phyloP scores from a whole-genome alignment of 2,797 vertebrate genomes.

The Thunnus albacares region DNA sequence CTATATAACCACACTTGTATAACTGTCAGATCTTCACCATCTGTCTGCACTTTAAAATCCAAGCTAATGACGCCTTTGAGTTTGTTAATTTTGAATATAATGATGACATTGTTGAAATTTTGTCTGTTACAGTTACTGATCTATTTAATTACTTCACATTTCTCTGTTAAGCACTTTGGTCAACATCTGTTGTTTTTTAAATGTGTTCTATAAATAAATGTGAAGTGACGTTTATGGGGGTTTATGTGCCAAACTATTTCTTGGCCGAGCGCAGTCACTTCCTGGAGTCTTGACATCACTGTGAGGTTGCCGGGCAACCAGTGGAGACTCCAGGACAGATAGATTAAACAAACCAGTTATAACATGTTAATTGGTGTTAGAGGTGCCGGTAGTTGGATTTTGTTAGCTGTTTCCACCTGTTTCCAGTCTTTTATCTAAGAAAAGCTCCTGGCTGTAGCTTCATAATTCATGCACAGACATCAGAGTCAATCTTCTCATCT shows the following conservation, averaged over 20 bases:
- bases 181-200: neutral
- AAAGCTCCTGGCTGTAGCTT: neutral
- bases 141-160: neutral
- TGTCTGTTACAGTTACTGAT: neutral
- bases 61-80: no score
- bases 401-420: neutral
- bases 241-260: neutral
- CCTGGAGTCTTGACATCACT: neutral
- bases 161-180: neutral
- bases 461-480: neutral
- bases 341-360: neutral
- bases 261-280: no score
- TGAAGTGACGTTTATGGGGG: no score
- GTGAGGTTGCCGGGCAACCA: neutral
- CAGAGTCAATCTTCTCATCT: neutral
- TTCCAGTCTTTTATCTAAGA: neutral
- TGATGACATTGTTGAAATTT: no score
- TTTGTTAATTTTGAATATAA: no score
- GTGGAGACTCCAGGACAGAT: no score
- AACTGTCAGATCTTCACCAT: neutral
- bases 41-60: no score
- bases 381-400: neutral
- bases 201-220: no score
- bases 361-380: neutral
- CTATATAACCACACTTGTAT: no score